phyloP scores from a whole-genome alignment of 2,113 vertebrate species.

The Nibea albiflora region DNA sequence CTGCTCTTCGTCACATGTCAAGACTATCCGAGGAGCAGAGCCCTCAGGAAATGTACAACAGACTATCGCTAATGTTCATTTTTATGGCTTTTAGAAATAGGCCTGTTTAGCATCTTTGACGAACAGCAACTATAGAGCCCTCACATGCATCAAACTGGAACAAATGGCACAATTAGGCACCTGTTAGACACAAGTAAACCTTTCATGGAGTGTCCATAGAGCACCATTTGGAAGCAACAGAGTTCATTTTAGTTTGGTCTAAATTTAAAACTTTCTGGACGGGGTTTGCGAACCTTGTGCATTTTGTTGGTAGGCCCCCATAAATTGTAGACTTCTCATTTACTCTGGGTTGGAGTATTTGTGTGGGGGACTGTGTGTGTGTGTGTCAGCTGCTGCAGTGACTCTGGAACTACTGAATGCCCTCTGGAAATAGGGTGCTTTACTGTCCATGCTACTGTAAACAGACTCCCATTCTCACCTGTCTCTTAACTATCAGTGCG shows the following conservation, averaged over 20 bases:
- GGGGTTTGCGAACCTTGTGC: conserved; percentile 14
- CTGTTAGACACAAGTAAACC: conserved; percentile 23
- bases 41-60: background rate
- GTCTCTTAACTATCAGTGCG: conserved; percentile 43
- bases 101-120: conserved; percentile 29
- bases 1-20: background rate
- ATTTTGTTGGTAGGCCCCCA: conserved; percentile 19
- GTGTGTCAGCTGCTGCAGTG: conserved; percentile 51
- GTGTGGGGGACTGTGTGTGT: conserved; percentile 19
- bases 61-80: background rate
- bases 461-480: conserved; percentile 55
- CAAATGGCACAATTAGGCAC: conserved; percentile 47
- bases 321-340: conserved; percentile 5
- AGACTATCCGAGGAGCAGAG: background rate
- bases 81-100: conserved; percentile 5
- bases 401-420: conserved; percentile 27
- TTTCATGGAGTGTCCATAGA: background rate
- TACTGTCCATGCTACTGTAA: conserved; percentile 55
- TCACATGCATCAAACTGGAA: conserved; percentile 32
- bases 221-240: conserved; percentile 1
- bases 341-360: conserved; percentile 3
- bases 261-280: conserved; percentile 15
- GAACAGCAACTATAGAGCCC: conserved; percentile 26
- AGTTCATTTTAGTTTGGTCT: conserved; percentile 8
- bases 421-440: conserved; percentile 54